Percentiles rank a stretch among this genome's conserved stretches.
These are phyloP conservation scores for Lamprotornis superbus DNA, from an alignment of 2,113 vertebrate species.

Conservation along the genomic window DNA sequence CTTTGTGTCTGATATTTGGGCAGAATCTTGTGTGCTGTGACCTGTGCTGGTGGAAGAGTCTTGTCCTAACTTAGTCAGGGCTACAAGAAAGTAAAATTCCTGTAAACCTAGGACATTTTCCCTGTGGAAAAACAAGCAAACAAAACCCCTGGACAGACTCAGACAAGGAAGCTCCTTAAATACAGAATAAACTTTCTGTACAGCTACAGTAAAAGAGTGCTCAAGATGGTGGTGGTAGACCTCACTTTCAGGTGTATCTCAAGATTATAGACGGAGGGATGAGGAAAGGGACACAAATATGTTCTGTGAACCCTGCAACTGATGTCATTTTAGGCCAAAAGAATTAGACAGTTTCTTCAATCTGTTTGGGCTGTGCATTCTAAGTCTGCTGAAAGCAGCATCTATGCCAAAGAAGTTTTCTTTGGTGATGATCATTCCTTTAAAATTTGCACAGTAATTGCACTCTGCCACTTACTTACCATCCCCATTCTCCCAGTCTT, in stretches of 20 bases:
- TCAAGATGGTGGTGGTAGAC: not conserved
- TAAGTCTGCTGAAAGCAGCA: not conserved
- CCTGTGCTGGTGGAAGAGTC: not conserved
- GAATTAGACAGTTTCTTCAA: not conserved
- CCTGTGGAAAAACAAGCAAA: not conserved
- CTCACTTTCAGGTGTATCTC: not conserved
- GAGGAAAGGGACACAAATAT: not conserved
- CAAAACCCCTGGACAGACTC: not conserved
- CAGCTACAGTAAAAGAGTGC: not conserved
- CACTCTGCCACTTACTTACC: not conserved
- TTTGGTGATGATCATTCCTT: not conserved
- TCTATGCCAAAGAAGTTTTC: not conserved
- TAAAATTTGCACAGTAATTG: not conserved
- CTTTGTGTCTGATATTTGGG: not conserved
- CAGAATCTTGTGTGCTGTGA: not conserved
- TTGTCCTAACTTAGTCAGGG: not conserved
- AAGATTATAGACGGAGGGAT: not conserved
- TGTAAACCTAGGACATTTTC: not conserved
- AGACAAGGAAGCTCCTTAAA: not conserved
- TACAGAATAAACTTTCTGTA: not conserved
- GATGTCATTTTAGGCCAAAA: not conserved
- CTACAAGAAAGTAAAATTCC: not conserved
- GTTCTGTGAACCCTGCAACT: not conserved
- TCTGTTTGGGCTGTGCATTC: not conserved
- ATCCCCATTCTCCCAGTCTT: not conserved